Percentiles rank a stretch among this genome's conserved stretches.
Evolutionary conservation across 1,140 invertebrate genomes (phyloP).

Genomic region (Panulirus ornatus): DNA sequence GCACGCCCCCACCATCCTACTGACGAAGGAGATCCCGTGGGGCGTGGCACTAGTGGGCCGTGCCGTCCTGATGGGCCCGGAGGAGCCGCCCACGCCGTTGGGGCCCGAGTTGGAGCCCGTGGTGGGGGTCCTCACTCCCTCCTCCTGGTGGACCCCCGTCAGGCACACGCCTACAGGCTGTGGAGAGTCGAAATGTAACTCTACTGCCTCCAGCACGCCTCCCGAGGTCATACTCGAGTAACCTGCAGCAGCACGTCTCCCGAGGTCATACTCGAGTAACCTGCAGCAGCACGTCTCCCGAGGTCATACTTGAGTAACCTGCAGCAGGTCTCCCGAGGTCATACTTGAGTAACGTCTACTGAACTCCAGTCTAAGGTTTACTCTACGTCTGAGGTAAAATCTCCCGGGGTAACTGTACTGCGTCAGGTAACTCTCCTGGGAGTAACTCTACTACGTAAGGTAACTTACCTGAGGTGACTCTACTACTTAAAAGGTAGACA

Average conservation of each 20-base stretch:
- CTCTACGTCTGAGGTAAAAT: no score
- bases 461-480: no score
- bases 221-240: background rate
- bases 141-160: background rate
- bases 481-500: no score
- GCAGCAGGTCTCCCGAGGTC: background rate
- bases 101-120: constrained; percentile 40
- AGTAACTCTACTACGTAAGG: no score
- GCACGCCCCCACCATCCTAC: background rate
- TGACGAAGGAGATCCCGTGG: background rate
- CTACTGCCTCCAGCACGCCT: background rate
- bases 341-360: no score
- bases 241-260: background rate
- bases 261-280: background rate
- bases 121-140: background rate
- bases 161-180: constrained; percentile 18
- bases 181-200: background rate
- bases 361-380: no score
- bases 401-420: no score
- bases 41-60: background rate
- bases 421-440: no score
- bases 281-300: background rate
- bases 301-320: background rate
- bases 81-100: constrained; percentile 36
- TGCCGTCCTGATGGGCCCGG: background rate